phyloP scores from a whole-genome alignment of 2,797 vertebrate species.

The Smutsia temminckii region DNA sequence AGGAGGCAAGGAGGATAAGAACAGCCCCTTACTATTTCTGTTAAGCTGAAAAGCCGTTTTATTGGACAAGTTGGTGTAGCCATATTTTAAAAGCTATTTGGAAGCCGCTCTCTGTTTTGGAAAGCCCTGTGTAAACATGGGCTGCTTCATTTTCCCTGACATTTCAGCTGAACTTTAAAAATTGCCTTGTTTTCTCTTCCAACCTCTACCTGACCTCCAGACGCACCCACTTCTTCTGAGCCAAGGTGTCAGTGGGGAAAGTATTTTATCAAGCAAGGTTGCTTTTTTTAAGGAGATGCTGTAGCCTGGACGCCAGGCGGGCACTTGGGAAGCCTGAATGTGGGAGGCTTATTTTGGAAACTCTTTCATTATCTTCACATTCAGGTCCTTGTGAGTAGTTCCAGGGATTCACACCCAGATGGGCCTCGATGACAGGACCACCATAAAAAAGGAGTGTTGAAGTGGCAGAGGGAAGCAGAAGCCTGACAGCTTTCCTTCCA shows the following conservation, averaged over 20 bases:
- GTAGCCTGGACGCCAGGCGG: constrained; percentile 77
- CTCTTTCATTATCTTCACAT: constrained; percentile 76
- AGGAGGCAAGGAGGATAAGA: neutral
- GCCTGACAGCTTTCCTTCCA: neutral
- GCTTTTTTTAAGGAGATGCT: constrained; percentile 77
- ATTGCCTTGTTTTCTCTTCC: neutral
- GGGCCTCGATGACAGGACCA: constrained; percentile 24
- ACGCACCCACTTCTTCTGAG: constrained; percentile 57
- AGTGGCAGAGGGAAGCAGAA: neutral
- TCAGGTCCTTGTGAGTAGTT: constrained; percentile 39
- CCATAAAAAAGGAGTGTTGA: constrained; percentile 41
- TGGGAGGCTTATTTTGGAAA: constrained; percentile 82
- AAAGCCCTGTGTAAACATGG: constrained; percentile 62
- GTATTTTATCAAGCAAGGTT: constrained; percentile 84
- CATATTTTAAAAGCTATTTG: constrained; percentile 20
- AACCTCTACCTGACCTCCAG: constrained; percentile 79
- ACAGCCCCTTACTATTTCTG: constrained; percentile 49
- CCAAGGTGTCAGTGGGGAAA: constrained; percentile 71
- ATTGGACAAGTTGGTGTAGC: constrained; percentile 7
- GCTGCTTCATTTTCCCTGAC: constrained; percentile 38
- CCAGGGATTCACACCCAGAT: constrained; percentile 23
- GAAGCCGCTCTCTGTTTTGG: constrained; percentile 33
- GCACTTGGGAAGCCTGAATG: constrained; percentile 79
- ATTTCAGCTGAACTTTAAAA: constrained; percentile 43
- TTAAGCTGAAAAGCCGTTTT: constrained; percentile 38